Evolutionary conservation across 2,888 invertebrate genomes (phyloP).

Genomic region (Hermaeophaga mercurialis): DNA sequence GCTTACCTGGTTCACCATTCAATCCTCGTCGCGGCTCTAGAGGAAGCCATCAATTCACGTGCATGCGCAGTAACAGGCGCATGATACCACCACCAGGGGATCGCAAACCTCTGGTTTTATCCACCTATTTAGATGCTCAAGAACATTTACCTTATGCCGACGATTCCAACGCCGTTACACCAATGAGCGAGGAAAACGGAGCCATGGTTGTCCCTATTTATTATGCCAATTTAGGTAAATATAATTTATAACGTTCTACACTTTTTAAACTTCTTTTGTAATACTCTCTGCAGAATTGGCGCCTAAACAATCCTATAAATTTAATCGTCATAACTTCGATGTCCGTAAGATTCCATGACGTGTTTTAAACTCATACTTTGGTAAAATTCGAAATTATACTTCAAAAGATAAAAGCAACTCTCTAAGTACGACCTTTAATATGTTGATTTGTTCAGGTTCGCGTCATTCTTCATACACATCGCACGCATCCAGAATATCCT

Average conservation of each 20-base stretch:
- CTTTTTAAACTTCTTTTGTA: too few relatives aligned
- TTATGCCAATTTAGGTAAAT: slow-evolving; percentile 79
- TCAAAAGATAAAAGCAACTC: too few relatives aligned
- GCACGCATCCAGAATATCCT: slow-evolving; percentile 90
- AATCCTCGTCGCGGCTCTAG: slow-evolving; percentile 88
- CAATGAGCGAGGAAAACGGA: slow-evolving; percentile 97
- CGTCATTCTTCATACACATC: slow-evolving; percentile 95
- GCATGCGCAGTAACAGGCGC: slow-evolving; percentile 77
- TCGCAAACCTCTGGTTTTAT: slow-evolving; percentile 90
- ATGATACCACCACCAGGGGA: slow-evolving; percentile 83
- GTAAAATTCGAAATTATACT: too few relatives aligned
- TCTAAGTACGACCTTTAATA: too few relatives aligned
- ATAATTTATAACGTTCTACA: too few relatives aligned
- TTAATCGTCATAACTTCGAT: too few relatives aligned
- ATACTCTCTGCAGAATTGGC: too few relatives aligned
- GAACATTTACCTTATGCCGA: slow-evolving; percentile 97
- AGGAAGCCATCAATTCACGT: slow-evolving; percentile 90
- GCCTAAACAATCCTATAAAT: too few relatives aligned
- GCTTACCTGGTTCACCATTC: slow-evolving; percentile 96
- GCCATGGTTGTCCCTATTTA: slow-evolving; percentile 92
- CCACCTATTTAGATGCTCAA: slow-evolving; percentile 92
- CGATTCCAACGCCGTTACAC: slow-evolving; percentile 96
- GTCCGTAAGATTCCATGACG: too few relatives aligned
- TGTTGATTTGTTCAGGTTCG: too few relatives aligned
- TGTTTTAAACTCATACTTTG: too few relatives aligned